Evolutionary conservation across 2,113 vertebrate genomes (phyloP).

Genomic region (Amphiprion percula): DNA sequence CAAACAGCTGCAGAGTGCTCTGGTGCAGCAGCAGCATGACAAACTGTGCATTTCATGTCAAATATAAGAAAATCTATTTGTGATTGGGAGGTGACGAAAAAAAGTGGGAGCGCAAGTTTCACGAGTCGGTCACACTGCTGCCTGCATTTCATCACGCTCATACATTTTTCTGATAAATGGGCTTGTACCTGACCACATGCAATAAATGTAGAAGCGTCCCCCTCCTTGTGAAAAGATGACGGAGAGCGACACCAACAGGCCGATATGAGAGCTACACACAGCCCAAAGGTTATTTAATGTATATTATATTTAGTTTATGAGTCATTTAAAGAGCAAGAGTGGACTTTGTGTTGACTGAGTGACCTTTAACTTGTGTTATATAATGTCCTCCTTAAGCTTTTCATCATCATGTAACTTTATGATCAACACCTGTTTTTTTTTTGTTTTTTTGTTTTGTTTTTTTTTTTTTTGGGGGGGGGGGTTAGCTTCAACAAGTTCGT

Average conservation of each 20-base stretch:
- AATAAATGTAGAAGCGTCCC: slow-evolving; percentile 11
- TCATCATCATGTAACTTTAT: too few relatives aligned
- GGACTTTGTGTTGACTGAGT: not conserved
- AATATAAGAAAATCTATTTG: not conserved
- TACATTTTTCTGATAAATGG: slow-evolving; percentile 42
- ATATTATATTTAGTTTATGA: too few relatives aligned
- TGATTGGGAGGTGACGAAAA: too few relatives aligned
- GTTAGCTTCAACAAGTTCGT: too few relatives aligned
- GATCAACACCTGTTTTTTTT: too few relatives aligned
- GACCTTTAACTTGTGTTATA: slow-evolving; percentile 18
- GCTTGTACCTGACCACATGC: slow-evolving; percentile 50
- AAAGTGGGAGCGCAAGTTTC: not conserved
- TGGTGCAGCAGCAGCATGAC: not conserved
- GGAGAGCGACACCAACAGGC: slow-evolving; percentile 57
- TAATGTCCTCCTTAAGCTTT: too few relatives aligned
- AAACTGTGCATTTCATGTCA: not conserved
- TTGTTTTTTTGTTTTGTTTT: too few relatives aligned
- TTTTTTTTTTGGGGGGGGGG: too few relatives aligned
- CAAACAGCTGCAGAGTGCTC: slow-evolving; percentile 12
- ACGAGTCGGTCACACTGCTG: not conserved
- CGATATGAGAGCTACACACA: not conserved
- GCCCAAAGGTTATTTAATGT: not conserved
- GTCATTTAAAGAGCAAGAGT: not conserved
- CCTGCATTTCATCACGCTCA: slow-evolving; percentile 36
- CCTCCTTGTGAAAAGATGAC: slow-evolving; percentile 21